These are phyloP conservation scores for Bos indicus DNA, from an alignment of 2,113 vertebrate species.

Conservation along the genomic window DNA sequence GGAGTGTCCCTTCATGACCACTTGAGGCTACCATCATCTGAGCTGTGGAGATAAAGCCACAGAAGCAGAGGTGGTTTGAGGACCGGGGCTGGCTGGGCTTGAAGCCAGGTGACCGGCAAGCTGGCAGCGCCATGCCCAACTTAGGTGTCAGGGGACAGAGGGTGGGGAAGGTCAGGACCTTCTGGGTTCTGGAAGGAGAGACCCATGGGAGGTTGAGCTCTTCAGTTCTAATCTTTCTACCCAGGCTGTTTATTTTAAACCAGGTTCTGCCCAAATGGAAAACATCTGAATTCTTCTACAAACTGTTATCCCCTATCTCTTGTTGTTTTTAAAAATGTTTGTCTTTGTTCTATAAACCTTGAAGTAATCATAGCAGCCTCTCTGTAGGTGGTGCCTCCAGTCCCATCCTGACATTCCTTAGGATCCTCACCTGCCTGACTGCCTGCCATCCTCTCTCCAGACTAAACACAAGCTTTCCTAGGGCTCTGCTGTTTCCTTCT, in stretches of 20 bases:
- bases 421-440: not conserved
- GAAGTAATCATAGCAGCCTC: too few relatives aligned
- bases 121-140: not conserved
- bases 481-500: not conserved
- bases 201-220: not conserved
- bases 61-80: not conserved
- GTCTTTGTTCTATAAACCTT: not conserved
- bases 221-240: not conserved
- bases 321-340: not conserved
- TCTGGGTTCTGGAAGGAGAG: not conserved
- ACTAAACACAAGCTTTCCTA: not conserved
- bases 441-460: not conserved
- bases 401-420: not conserved
- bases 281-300: not conserved
- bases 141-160: not conserved
- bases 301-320: not conserved
- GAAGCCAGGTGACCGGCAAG: not conserved
- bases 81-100: not conserved
- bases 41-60: not conserved
- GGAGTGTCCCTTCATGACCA: not conserved
- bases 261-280: not conserved
- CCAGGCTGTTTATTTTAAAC: not conserved
- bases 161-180: not conserved
- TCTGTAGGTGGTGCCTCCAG: not conserved
- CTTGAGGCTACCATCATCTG: not conserved